Conservation (phyloP, 1,140 invertebrate species). For the Eciton burchellii region DNA sequence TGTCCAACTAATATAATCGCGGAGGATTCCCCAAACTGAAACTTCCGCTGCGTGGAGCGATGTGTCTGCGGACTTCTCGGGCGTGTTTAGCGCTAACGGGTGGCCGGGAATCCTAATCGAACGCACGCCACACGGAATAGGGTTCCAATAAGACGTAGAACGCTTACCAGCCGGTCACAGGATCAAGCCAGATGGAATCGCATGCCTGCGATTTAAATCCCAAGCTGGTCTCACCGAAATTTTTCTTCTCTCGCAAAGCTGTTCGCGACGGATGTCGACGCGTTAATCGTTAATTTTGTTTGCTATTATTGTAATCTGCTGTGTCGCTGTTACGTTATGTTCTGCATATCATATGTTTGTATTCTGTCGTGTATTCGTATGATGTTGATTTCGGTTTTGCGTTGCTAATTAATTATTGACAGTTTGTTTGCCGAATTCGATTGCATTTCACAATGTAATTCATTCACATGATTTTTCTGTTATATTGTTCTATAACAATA, state of each 20-base stretch:
- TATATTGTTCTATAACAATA: not conserved
- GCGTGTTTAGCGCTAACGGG: slow-evolving; percentile 48
- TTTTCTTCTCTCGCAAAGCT: not conserved
- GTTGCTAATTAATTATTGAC: slow-evolving; percentile 22
- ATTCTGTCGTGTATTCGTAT: slow-evolving; percentile 20
- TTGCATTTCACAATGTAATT: not conserved
- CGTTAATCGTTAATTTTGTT: not conserved
- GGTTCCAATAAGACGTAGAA: not conserved
- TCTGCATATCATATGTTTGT: not conserved
- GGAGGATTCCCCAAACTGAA: slow-evolving; percentile 77
- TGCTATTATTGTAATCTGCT: not conserved
- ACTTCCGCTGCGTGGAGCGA: slow-evolving; percentile 67
- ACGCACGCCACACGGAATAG: not conserved
- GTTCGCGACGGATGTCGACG: not conserved
- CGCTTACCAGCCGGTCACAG: slow-evolving; percentile 20
- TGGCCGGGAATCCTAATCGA: slow-evolving; percentile 41
- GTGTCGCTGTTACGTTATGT: not conserved
- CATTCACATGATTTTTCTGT: slow-evolving; percentile 14
- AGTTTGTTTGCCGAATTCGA: slow-evolving; percentile 17
- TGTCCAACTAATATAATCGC: slow-evolving; percentile 84
- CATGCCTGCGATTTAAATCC: slow-evolving; percentile 14
- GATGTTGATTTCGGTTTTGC: not conserved
- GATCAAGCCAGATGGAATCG: not conserved
- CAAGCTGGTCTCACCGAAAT: too few relatives aligned
- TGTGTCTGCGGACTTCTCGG: slow-evolving; percentile 34